Conservation (phyloP, 2,113 vertebrate species). For the Crotalus viridis region DNA sequence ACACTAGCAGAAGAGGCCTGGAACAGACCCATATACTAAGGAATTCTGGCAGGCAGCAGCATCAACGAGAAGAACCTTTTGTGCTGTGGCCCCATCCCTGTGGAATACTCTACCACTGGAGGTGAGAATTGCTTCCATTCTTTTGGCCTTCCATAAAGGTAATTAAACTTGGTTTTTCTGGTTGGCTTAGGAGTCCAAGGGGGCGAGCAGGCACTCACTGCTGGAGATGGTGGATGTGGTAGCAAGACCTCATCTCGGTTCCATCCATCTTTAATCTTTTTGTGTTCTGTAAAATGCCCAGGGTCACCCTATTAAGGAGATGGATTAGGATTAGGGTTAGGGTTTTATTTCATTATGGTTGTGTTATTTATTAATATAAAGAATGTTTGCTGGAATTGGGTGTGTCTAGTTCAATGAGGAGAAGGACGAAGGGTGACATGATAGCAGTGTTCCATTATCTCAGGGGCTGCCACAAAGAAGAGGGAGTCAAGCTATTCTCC, state of each 20-base stretch:
- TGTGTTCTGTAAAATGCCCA: not conserved
- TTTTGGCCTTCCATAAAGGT: not conserved
- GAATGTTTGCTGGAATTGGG: too few relatives aligned
- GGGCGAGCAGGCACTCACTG: not conserved
- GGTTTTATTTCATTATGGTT: not conserved
- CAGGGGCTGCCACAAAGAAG: too few relatives aligned
- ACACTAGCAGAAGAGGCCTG: not conserved
- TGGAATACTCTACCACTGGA: not conserved
- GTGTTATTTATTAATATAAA: not conserved
- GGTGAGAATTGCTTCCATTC: not conserved
- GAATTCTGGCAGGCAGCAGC: not conserved
- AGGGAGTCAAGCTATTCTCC: too few relatives aligned
- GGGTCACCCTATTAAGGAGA: not conserved
- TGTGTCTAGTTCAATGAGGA: too few relatives aligned
- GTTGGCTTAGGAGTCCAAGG: not conserved
- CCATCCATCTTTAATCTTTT: not conserved
- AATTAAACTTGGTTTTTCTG: not conserved
- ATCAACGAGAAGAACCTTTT: not conserved
- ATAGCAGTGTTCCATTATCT: too few relatives aligned
- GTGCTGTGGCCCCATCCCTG: not conserved
- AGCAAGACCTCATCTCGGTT: too few relatives aligned
- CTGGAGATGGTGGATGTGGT: too few relatives aligned
- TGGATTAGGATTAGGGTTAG: not conserved
- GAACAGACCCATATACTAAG: not conserved
- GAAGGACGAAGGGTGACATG: too few relatives aligned